Base-by-base conservation (phyloP, 2,888 invertebrate genomes). In the Hemithea aestivaria region DNA sequence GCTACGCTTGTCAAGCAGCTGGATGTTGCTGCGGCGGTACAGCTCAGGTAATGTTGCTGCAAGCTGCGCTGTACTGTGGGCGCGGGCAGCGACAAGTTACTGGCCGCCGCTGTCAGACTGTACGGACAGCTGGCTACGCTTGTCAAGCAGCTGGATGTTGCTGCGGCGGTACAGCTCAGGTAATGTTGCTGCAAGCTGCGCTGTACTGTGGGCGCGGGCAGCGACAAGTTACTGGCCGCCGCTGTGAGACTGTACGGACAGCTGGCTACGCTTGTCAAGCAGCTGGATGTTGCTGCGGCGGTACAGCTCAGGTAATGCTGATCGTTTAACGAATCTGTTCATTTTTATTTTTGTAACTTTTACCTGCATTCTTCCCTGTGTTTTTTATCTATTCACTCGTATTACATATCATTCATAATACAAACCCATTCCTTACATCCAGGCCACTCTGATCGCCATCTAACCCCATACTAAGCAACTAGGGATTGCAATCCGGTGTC, bases 21-120 rank as follows among this genome's bases (percentile, higher is more conserved):
- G 4, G 56, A 62, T 6, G 51, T 49, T 0, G 37, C 43, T 1
- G 39, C 62, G 4, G 70, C 70, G 5, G n/a, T n/a, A n/a, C n/a
- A n/a, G n/a, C n/a, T n/a, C 53, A 55, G 6, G 32, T 34, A 6
- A 53, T 70, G n/a, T n/a, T n/a, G 53, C 12, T 58, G 55, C 30
- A 56, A 58, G 36, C 49, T 80, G 36, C 71, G 81, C 0, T 78
- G 77, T 35, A 21, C 51, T 7, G 55, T 70, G 16, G 81, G 79
- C 44, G 62, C 46, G 4, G 73, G 69, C 49, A 71, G 74, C 43
- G 75, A 68, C 40, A 56, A 62, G 1, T 73, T 75, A 44, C 46
- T 83, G 20, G 36, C 45, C 1, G 44, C 57, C 1, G 62, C 58
- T n/a, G 60, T 71, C 40, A 53, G 71, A 0, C 66, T 81, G 11